Percentiles rank a stretch among this genome's conserved stretches.
Evolutionary conservation across 2,113 vertebrate genomes (phyloP).

Genomic region (Arizona elegans): DNA sequence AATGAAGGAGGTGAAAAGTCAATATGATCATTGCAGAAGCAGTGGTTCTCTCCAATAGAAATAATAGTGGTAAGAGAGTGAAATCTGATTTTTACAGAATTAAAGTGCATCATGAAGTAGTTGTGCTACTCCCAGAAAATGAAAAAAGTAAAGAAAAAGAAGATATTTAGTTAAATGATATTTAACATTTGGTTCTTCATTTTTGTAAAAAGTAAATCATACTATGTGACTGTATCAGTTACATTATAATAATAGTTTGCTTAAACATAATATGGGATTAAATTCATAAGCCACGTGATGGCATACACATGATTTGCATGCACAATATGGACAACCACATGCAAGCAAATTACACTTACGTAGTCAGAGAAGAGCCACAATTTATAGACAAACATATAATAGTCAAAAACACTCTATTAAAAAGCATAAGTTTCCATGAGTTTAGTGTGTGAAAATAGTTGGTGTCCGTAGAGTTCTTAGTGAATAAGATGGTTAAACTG

Average conservation of each 20-base stretch:
- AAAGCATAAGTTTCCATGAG: not conserved
- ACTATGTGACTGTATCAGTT: not conserved
- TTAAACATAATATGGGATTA: not conserved
- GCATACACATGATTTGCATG: not conserved
- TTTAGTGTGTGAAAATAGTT: not conserved
- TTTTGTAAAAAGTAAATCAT: not conserved
- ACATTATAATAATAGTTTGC: not conserved
- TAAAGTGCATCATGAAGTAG: not conserved
- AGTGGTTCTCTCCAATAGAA: not conserved
- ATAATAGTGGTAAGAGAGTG: not conserved
- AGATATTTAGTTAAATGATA: not conserved
- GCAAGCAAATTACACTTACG: not conserved
- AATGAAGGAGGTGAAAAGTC: not conserved
- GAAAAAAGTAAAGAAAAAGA: not conserved
- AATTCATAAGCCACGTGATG: not conserved
- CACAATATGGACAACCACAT: not conserved
- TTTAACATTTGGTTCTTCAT: not conserved
- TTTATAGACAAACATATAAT: not conserved
- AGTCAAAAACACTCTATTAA: not conserved
- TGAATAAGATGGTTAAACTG: not conserved
- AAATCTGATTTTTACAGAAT: not conserved
- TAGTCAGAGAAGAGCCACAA: not conserved
- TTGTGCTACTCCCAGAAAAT: not conserved
- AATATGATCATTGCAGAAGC: not conserved
- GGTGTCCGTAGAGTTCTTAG: not conserved